Base-by-base conservation (phyloP, 2,888 invertebrate species). In the Autographa pulchrina region DNA sequence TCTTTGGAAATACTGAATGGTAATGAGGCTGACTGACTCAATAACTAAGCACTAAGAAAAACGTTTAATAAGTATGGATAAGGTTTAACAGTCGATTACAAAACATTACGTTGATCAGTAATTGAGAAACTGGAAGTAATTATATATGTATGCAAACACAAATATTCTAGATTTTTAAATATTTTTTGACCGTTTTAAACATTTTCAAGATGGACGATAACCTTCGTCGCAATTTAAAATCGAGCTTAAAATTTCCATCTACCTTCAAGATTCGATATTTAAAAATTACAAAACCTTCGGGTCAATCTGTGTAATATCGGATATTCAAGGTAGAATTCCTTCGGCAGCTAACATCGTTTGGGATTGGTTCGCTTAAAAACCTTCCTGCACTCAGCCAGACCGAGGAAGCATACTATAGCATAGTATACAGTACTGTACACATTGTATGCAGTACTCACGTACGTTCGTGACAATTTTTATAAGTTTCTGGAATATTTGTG, bases 361-460 rank as follows among this genome's bases (percentile, higher is more conserved):
- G 89, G 90, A 91, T 91, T 91, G 91, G 85, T 84, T 88, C 88
- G 85, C 88, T 91, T 88, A 86, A 89, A 82, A 88, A 86, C 86
- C 88, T 88, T 91, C 90, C 91, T 90, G 92, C 91, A 90, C 91
- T 92, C 87, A 80, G 84, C 83, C 77, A 63, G n/a, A 48, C 48
- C 2, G 11, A 11, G 16, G 67, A 25, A 25, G 71, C 72, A 70
- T 56, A 68, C 41, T 68, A 41, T 48, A 64, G 69, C 82, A 75
- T 65, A 65, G 72, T 43, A 66, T 59, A 54, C 25, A 73, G 71
- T 65, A 65, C 74, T 43, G 66, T 59, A 54, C 31, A 73, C 70
- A 79, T 72, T 82, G 74, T 82, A 80, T 76, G 48, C 74, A 67
- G 77, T 70, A 70, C 74, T 74, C 77, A 66, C 81, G 70, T 62